Percentiles rank a stretch among this genome's conserved stretches.
Evolutionary conservation across 1,140 invertebrate genomes (phyloP).

Genomic region (Conopomorpha cramerella): DNA sequence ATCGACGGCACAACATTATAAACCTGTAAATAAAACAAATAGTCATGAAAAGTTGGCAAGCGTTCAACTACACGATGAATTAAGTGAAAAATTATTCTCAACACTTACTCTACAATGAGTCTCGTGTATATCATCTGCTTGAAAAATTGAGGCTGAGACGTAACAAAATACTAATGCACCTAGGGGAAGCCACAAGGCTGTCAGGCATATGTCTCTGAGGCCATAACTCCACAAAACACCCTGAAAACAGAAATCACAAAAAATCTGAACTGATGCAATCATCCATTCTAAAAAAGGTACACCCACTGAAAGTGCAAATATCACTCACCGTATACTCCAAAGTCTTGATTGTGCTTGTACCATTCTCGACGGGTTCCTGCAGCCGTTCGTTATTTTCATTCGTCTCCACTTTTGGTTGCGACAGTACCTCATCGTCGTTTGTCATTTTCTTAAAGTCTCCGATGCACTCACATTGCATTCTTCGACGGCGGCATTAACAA

Average conservation of each 20-base stretch:
- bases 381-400: constrained; percentile 15
- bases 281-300: constrained; percentile 2
- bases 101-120: constrained; percentile 85
- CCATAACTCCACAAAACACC: constrained; percentile 54
- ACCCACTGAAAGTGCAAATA: no score
- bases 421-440: constrained; percentile 51
- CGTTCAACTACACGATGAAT: no score
- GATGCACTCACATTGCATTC: no score
- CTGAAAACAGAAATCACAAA: constrained; percentile 19
- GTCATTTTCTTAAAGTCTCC: constrained; percentile 51
- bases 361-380: constrained; percentile 28
- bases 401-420: constrained; percentile 28
- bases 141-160: constrained; percentile 84
- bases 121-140: constrained; percentile 89
- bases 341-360: constrained; percentile 25
- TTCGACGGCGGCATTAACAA: no score
- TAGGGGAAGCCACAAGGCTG: constrained; percentile 80
- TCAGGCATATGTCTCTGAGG: constrained; percentile 73
- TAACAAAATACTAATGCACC: constrained; percentile 83
- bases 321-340: constrained; percentile 48
- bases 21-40: constrained; percentile 64
- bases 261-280: constrained; percentile 3
- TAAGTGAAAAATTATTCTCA: no score
- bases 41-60: background rate
- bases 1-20: constrained; percentile 91